Conservation (phyloP, 2,797 vertebrate genomes). For the Selene dorsalis region DNA sequence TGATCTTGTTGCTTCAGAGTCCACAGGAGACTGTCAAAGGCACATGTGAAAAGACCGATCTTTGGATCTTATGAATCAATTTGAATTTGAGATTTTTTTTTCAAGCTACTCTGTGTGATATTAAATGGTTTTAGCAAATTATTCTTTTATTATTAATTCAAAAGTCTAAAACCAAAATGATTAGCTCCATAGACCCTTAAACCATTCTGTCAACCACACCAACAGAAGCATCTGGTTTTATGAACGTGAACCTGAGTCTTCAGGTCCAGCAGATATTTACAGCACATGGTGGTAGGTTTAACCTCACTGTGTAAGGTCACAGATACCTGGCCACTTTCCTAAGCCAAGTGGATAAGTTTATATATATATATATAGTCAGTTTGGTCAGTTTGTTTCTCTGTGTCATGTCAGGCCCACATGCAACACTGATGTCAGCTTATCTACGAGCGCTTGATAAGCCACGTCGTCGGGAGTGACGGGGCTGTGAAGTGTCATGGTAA, state of each 20-base stretch:
- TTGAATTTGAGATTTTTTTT: too few relatives aligned
- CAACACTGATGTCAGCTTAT: conserved; percentile 58
- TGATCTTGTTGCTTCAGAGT: too few relatives aligned
- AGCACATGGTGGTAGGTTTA: not conserved
- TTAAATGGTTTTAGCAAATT: too few relatives aligned
- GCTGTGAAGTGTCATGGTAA: conserved; percentile 63
- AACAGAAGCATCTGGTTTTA: not conserved
- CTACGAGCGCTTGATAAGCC: conserved; percentile 54
- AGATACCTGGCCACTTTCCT: conserved; percentile 40
- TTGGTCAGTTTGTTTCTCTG: conserved; percentile 28
- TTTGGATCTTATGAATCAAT: too few relatives aligned
- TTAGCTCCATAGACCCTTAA: not conserved
- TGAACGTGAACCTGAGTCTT: not conserved
- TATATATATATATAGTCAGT: not conserved
- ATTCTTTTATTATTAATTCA: too few relatives aligned
- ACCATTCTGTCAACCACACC: not conserved
- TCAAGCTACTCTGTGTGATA: too few relatives aligned
- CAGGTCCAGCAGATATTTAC: not conserved
- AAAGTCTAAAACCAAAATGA: too few relatives aligned
- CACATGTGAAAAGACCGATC: too few relatives aligned
- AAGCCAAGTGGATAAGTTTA: not conserved
- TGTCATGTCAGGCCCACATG: conserved; percentile 39
- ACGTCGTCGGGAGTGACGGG: conserved; percentile 24
- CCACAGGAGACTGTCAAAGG: too few relatives aligned
- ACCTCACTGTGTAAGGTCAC: conserved; percentile 27